These are phyloP conservation scores for Carollia perspicillata DNA, from an alignment of 2,113 vertebrate species.

Conservation along the genomic window DNA sequence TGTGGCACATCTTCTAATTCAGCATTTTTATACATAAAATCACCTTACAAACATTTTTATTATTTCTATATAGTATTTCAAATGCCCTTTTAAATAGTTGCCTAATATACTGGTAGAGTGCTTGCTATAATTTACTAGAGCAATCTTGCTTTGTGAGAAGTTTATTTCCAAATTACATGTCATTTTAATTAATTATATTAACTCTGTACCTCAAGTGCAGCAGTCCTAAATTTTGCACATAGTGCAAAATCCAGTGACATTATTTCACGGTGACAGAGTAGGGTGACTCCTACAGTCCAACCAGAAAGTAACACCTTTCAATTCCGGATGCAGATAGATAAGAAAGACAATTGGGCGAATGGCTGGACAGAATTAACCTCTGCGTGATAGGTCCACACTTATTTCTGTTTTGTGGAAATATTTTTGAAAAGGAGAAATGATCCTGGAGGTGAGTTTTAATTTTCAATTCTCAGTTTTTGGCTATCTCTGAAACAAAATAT, in stretches of 20 bases:
- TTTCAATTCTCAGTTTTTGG: neutral
- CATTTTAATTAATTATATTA: slow-evolving; percentile 21
- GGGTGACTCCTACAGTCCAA: neutral
- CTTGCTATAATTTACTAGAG: slow-evolving; percentile 19
- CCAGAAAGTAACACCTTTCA: neutral
- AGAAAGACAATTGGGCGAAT: neutral
- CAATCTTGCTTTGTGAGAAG: neutral
- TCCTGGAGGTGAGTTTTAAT: neutral
- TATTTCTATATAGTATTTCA: neutral
- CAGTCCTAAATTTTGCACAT: neutral
- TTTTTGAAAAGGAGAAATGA: neutral
- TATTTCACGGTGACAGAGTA: neutral
- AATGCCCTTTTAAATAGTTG: neutral
- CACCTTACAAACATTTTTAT: neutral
- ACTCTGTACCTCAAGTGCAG: neutral
- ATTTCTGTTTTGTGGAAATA: neutral
- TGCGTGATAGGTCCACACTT: neutral
- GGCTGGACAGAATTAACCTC: neutral
- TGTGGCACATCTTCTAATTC: neutral
- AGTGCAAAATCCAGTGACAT: neutral
- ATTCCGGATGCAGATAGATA: neutral
- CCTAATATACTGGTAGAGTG: neutral
- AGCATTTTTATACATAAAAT: neutral
- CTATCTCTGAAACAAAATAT: neutral
- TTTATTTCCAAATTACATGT: neutral